Conservation (phyloP, 2,113 vertebrate species). For the Varanus salvator region DNA sequence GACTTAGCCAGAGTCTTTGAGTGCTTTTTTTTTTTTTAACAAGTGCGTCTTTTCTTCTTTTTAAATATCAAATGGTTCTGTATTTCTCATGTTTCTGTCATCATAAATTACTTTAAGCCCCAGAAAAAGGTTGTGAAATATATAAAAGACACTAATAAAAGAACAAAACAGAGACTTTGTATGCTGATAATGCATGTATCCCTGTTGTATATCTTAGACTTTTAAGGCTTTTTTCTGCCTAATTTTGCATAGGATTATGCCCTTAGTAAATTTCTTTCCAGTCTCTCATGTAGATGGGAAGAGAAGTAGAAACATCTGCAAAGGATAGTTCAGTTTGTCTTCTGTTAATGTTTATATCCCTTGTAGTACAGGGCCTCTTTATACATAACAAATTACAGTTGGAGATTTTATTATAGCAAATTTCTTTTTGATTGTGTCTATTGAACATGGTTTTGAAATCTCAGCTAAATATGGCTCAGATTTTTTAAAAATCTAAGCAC, state of each 20-base stretch:
- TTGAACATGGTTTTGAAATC: constrained; percentile 45
- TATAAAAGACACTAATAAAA: background rate
- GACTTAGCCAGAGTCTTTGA: background rate
- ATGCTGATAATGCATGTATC: background rate
- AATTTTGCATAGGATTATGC: no score
- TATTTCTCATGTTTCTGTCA: background rate
- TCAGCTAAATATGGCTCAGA: constrained; percentile 26
- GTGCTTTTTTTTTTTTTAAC: background rate
- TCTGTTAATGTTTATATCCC: constrained; percentile 22
- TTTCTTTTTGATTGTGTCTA: constrained; percentile 28
- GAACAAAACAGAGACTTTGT: background rate
- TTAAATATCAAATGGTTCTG: background rate
- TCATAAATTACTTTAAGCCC: background rate
- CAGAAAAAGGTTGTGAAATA: background rate
- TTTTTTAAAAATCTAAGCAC: constrained; percentile 6
- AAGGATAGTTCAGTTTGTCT: constrained; percentile 31
- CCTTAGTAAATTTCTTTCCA: background rate
- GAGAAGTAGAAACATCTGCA: constrained; percentile 33
- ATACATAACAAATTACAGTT: constrained; percentile 9
- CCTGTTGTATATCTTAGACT: background rate
- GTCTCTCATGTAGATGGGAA: background rate
- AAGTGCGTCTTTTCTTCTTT: background rate
- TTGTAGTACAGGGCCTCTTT: background rate
- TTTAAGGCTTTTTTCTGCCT: no score
- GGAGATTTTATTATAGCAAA: constrained; percentile 37